These are phyloP conservation scores for Melanargia galathea DNA, from an alignment of 2,888 invertebrate genomes.

Conservation along the genomic window DNA sequence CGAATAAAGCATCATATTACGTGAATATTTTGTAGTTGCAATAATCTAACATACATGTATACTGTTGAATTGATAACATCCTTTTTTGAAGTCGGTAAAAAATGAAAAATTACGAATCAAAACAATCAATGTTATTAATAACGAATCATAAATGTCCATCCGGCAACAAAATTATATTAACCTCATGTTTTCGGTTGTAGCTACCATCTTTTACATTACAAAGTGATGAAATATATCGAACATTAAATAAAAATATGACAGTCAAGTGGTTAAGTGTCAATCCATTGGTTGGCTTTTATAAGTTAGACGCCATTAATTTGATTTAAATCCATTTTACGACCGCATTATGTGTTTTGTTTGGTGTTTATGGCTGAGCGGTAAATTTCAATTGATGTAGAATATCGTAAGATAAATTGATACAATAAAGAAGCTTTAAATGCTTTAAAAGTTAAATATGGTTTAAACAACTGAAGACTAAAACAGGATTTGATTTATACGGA, in stretches of 20 bases:
- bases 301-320: slow-evolving; percentile 34
- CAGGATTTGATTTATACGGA: neutral
- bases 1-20: no score
- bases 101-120: no score
- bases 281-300: slow-evolving; percentile 28
- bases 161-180: neutral
- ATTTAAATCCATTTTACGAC: slow-evolving; percentile 38
- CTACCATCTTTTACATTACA: slow-evolving; percentile 3
- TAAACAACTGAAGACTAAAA: neutral
- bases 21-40: no score
- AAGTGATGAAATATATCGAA: slow-evolving; percentile 8
- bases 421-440: slow-evolving; percentile 6
- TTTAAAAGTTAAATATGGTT: slow-evolving; percentile 4
- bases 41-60: no score
- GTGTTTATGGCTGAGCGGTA: slow-evolving; percentile 29
- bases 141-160: no score
- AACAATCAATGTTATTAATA: no score
- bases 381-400: slow-evolving; percentile 38
- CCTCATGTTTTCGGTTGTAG: slow-evolving; percentile 5
- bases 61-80: no score
- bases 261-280: slow-evolving; percentile 28
- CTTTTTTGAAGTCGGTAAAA: no score
- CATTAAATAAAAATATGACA: slow-evolving; percentile 22
- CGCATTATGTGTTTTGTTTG: slow-evolving; percentile 33
- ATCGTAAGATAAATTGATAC: slow-evolving; percentile 19